phyloP scores from a whole-genome alignment of 2,113 vertebrate genomes.

The Periophthalmus modestus region DNA sequence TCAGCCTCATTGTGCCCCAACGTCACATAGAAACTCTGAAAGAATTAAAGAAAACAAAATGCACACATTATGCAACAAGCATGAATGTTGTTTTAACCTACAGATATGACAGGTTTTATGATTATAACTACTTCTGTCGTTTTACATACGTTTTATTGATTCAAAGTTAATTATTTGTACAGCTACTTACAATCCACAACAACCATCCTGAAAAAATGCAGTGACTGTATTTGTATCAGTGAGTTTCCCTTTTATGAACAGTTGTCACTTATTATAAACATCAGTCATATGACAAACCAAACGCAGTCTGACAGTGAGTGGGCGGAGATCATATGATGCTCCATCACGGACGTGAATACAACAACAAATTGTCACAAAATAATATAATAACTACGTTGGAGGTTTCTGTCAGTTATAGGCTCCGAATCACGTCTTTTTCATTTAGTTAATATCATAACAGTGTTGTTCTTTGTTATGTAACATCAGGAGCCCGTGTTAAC shows the following conservation, averaged over 20 bases:
- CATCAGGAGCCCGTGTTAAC: constrained; percentile 26
- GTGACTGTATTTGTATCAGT: no score
- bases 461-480: constrained; percentile 51
- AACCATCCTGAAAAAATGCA: no score
- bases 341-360: neutral
- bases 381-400: neutral
- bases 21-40: constrained; percentile 86
- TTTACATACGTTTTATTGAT: no score
- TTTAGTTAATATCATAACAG: neutral
- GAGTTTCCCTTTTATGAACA: neutral
- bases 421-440: neutral
- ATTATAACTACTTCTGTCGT: neutral
- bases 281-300: neutral
- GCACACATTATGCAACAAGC: neutral
- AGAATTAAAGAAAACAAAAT: neutral
- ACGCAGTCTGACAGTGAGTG: neutral
- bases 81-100: neutral
- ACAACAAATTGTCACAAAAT: neutral
- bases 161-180: no score
- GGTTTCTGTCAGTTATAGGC: neutral
- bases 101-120: neutral
- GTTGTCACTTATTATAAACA: neutral
- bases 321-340: neutral
- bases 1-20: constrained; percentile 94
- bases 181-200: neutral